Base-by-base conservation (phyloP, 2,797 vertebrate genomes). In the Myiothlypis chrysogaster region DNA sequence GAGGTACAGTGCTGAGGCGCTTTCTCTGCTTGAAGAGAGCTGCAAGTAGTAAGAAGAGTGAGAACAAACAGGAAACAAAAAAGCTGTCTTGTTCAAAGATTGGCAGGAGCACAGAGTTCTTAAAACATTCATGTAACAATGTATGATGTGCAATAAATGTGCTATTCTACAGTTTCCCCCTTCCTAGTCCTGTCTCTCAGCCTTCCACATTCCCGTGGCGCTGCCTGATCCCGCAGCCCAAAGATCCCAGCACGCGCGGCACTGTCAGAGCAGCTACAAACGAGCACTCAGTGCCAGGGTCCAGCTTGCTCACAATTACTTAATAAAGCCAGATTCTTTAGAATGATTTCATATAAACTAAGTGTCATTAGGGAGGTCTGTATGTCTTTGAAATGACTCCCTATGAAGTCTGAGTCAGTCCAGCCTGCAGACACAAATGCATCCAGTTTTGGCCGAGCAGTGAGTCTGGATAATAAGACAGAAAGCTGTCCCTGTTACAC, bases 241-340 rank as follows among this genome's bases (percentile, higher is more conserved):
- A 2, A 44, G 66, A 69, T 68, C 91, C 56, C 32, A 80, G 76
- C 57, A 37, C 20, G 14, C 3, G 8, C 1, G 0, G 49, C 78
- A 68, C 25, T 56, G 22, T 12, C 37, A 18, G 55, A 79, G 30
- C 61, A 47, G 43, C 69, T 34, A 80, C 69, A 87, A 71, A 84
- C 0, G 0, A 66, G n/a, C 15, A 32, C 47, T 80, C 23, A 0
- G 56, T 1, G 1, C 47, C 1, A 0, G 32, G 23, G 64, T 46
- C 41, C 66, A 78, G 63, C 47, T 44, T 34, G 65, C 37, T 94
- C 76, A 83, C 41, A 43, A 73, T 59, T 52, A 81, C 57, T 83
- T 86, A 59, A 87, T n/a, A 92, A 86, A 77, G 69, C 34, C 47
- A 86, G 28, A 49, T n/a, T 72, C 89, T 95, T 92, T 65, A 68